phyloP scores from a whole-genome alignment of 2,888 invertebrate species.

The Dioctria rufipes region DNA sequence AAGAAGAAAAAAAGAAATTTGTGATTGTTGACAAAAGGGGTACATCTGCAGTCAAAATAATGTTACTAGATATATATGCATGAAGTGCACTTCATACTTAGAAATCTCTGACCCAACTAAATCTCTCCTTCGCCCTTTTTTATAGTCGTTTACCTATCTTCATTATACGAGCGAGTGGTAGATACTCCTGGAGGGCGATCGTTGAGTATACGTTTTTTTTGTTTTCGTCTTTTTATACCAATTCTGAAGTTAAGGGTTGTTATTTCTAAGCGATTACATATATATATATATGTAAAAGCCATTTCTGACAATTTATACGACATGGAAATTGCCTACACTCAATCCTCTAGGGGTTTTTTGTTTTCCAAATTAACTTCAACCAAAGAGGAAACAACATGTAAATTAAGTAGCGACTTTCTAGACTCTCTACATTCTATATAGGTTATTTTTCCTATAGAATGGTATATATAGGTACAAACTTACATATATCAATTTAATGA shows the following conservation, averaged over 20 bases:
- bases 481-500: not conserved
- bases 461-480: not conserved
- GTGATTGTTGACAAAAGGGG: not conserved
- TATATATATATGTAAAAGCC: not conserved
- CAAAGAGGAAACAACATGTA: slow-evolving; percentile 17
- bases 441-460: too few species aligned
- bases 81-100: not conserved
- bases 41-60: not conserved
- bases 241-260: not conserved
- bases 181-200: slow-evolving; percentile 18
- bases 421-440: too few species aligned
- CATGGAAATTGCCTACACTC: slow-evolving; percentile 23
- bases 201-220: slow-evolving; percentile 25
- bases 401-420: slow-evolving; percentile 15
- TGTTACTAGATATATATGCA: not conserved
- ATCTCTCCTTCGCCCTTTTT: slow-evolving; percentile 26
- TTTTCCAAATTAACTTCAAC: not conserved
- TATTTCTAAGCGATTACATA: not conserved
- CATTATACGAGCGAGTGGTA: slow-evolving; percentile 14
- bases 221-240: not conserved
- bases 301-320: slow-evolving; percentile 10
- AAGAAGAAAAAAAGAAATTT: not conserved
- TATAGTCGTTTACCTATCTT: slow-evolving; percentile 35
- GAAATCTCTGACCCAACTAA: slow-evolving; percentile 41
- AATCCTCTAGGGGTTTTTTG: not conserved